Conservation (phyloP, 2,888 invertebrate species). For the Phytoseiulus persimilis region DNA sequence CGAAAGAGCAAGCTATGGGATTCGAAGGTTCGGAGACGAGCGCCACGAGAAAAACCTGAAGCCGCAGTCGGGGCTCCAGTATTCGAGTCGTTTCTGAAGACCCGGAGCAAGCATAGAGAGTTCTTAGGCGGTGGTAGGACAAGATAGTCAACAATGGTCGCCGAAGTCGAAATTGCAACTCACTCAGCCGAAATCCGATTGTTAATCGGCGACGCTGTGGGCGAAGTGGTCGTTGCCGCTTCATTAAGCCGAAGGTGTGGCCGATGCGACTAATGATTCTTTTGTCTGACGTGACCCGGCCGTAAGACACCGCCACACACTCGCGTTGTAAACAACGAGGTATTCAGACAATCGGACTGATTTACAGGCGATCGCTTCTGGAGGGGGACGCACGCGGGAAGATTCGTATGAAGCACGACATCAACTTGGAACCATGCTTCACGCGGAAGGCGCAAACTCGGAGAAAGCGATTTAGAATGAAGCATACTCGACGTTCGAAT, state of each 20-base stretch:
- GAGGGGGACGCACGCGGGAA: neutral
- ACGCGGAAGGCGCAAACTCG: neutral
- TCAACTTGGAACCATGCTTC: neutral
- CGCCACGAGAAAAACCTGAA: no score
- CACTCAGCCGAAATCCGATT: neutral
- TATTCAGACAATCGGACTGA: neutral
- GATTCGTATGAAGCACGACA: neutral
- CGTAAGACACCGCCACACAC: neutral
- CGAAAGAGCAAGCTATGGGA: no score
- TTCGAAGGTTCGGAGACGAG: no score
- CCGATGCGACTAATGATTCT: neutral
- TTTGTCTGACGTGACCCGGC: neutral
- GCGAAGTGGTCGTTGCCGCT: neutral
- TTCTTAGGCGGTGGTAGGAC: neutral
- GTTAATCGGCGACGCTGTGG: neutral
- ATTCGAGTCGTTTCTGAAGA: neutral
- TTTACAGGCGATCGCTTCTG: neutral
- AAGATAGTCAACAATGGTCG: neutral
- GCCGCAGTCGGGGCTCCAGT: no score
- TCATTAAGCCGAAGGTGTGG: neutral
- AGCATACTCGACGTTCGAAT: neutral
- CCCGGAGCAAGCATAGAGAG: neutral
- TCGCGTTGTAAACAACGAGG: neutral
- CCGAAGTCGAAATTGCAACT: neutral
- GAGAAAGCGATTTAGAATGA: no score